Conservation (phyloP, 2,797 vertebrate species). For the Poecilia velifera region DNA sequence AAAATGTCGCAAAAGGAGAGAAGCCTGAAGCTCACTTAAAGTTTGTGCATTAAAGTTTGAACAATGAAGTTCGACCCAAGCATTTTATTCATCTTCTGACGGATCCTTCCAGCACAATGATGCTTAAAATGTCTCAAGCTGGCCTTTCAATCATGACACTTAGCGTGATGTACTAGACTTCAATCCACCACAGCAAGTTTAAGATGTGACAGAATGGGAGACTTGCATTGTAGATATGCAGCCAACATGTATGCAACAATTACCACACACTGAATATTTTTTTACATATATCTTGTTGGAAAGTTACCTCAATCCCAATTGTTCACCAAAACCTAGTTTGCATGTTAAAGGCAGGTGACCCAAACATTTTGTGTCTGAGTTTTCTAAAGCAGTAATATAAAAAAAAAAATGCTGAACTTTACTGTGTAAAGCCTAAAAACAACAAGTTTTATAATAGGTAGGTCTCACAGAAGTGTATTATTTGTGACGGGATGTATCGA, state of each 20-base stretch:
- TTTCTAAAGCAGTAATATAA: background rate
- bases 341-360: background rate
- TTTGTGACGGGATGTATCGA: background rate
- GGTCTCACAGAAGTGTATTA: background rate
- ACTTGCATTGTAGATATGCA: background rate
- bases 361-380: background rate
- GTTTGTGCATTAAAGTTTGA: background rate
- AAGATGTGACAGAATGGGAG: background rate
- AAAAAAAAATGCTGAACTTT: background rate
- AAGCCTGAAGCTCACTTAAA: background rate
- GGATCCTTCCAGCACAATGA: background rate
- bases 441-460: background rate
- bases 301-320: background rate
- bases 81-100: background rate
- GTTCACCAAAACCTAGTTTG: background rate
- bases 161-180: background rate
- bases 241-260: background rate
- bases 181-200: background rate
- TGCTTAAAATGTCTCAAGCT: background rate
- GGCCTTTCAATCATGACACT: background rate
- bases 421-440: background rate
- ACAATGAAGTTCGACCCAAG: background rate
- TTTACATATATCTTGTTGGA: background rate
- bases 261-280: background rate
- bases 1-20: background rate